Evolutionary conservation across 1,140 invertebrate species (phyloP), one percentile per base, ranked within the genome.

Genomic region (Harlomillsia oculata): DNA sequence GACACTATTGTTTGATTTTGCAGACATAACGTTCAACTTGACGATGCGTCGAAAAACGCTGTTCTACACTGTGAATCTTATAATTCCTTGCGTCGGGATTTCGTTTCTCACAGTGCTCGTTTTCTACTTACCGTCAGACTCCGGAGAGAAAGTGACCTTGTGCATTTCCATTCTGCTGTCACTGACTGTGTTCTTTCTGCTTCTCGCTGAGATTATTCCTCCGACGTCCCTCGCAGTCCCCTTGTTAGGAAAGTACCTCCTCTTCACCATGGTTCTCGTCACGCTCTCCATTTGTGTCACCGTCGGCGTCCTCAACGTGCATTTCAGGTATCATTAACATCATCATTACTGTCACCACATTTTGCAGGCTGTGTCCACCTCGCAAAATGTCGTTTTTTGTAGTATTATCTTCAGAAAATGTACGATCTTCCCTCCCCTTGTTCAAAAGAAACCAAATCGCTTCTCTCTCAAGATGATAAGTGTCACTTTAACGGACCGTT

Each of bases 161-260:
- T 96, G 91, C 77, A 96, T 97, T 72, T 97, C 91, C 67, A 97
- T 99, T 74, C 81, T 99, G 60, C 84, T 99, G 62, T 97, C 95
- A 46, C 76, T 99, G 69, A 97, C 93, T 70, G 94, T 99, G 74
- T 98, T 98, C 78, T 97, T 98, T 79, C 80, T 99, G 69, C 78
- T 98, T 60, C 74, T 98, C 67, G 91, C 91, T 52, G 91, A 96
- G 78, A 94, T 98, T 69, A 97, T 97, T 29, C 95, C 95, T 13
- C 93, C 94, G 14, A 98, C 95, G 18, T 97, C 91, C 16, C 77
- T 97, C 61, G 92, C 94, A 16, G 89, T 99, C 64, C 94, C 95
- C n/a, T 74, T 98, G 48, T 83, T 99, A 52, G 93, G 94, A 61
- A 96, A 96, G 78, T 93, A 93, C 73, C 77, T 88, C 48, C 77